These are phyloP conservation scores for Rhopilema esculentum DNA, from an alignment of 30 jellyfish, hydroid and myxozoan species.

Conservation along the genomic window DNA sequence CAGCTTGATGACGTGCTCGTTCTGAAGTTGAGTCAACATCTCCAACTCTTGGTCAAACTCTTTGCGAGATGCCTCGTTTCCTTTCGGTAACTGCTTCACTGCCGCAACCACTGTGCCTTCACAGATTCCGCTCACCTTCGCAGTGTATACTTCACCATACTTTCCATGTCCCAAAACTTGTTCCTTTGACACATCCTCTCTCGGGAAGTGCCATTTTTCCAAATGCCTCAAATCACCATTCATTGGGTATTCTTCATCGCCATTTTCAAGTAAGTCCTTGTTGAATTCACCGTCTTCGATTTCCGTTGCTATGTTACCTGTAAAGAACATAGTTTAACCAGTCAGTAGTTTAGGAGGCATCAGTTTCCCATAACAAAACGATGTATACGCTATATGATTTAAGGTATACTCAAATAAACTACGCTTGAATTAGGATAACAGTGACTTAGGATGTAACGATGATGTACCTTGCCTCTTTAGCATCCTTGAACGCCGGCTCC, in stretches of 20 bases:
- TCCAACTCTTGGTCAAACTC: conserved; percentile 84
- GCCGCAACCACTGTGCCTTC: conserved; percentile 81
- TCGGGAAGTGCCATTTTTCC: conserved; percentile 69
- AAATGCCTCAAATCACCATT: conserved; percentile 60
- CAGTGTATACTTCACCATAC: conserved; percentile 84
- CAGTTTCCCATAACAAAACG: too few relatives aligned
- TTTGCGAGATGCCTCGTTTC: conserved; percentile 61
- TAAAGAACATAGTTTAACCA: neutral
- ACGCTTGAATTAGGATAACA: neutral
- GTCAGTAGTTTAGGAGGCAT: too few relatives aligned
- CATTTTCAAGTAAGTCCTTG: conserved; percentile 75
- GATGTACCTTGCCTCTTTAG: conserved; percentile 83
- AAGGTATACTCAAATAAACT: too few relatives aligned
- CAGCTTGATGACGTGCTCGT: conserved; percentile 70
- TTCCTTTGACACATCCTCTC: conserved; percentile 73
- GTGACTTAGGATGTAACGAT: neutral
- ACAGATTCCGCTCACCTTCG: conserved; percentile 79
- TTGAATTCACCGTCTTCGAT: conserved; percentile 86
- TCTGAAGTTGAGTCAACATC: conserved; percentile 76
- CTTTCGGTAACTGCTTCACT: conserved; percentile 72
- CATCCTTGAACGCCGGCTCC: conserved; percentile 92
- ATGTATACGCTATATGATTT: too few relatives aligned
- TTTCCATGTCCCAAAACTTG: conserved; percentile 84
- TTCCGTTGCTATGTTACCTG: conserved; percentile 76
- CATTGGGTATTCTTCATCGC: conserved; percentile 71